Evolutionary conservation across 2,113 vertebrate genomes (phyloP).

Genomic region (Chamaetylas fuelleborni): DNA sequence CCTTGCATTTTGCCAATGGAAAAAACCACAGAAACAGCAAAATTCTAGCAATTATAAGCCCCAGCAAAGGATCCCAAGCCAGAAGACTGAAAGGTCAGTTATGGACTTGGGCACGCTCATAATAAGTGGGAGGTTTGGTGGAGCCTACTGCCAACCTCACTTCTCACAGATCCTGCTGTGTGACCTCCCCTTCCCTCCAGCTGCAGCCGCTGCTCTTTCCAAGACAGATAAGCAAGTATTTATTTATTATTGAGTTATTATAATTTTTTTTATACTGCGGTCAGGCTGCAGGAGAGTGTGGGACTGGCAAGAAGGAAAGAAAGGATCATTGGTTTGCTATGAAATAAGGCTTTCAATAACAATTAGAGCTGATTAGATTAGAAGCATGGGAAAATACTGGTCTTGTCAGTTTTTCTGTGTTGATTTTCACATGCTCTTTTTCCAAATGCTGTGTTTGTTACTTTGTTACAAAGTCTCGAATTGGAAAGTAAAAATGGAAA

Average conservation of each 20-base stretch:
- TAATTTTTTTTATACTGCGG: not conserved
- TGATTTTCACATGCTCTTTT: not conserved
- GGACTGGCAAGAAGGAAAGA: not conserved
- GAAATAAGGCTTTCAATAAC: not conserved
- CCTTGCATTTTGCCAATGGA: not conserved
- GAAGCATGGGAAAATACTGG: not conserved
- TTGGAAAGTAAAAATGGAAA: not conserved
- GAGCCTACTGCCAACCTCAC: not conserved
- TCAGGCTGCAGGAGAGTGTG: not conserved
- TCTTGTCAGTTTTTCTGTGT: not conserved
- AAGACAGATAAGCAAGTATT: not conserved
- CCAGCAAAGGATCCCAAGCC: not conserved
- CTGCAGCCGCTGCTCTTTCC: not conserved
- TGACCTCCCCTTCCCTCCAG: not conserved
- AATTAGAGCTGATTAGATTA: not conserved
- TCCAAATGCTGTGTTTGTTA: not conserved
- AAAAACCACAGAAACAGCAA: not conserved
- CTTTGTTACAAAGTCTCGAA: not conserved
- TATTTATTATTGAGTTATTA: not conserved
- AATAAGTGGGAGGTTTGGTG: not conserved
- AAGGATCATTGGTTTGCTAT: not conserved
- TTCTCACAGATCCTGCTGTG: not conserved
- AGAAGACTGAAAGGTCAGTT: not conserved
- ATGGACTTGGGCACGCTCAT: not conserved
- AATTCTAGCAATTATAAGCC: not conserved